Percentiles rank a stretch among this genome's conserved stretches.
phyloP scores from a whole-genome alignment of 2,797 vertebrate genomes.

The Myiotriccus ornatus region DNA sequence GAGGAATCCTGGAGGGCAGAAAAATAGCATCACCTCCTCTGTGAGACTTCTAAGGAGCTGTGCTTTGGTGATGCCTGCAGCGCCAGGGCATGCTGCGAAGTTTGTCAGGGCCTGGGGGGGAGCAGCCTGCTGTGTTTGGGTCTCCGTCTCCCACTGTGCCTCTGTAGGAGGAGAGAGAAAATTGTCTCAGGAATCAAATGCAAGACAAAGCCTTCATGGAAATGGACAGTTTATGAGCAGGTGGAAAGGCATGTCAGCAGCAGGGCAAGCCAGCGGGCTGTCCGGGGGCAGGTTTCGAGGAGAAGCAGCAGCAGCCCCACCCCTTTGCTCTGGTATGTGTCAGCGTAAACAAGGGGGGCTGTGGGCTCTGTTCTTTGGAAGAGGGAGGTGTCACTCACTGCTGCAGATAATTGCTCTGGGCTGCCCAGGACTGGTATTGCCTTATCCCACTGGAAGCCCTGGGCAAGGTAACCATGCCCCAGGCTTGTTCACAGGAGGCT shows the following conservation, averaged over 20 bases:
- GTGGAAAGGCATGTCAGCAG: not conserved
- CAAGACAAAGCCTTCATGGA: not conserved
- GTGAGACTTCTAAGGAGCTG: not conserved
- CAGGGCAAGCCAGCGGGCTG: fast-evolving
- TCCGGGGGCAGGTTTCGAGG: fast-evolving
- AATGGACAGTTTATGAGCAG: not conserved
- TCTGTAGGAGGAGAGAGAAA: not conserved
- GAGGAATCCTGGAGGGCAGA: not conserved
- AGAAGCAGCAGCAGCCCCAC: fast-evolving
- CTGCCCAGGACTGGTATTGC: not conserved
- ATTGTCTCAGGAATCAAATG: not conserved
- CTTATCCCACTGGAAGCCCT: not conserved
- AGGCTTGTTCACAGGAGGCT: not conserved
- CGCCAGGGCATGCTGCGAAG: not conserved
- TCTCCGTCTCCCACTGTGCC: not conserved
- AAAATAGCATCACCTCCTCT: not conserved
- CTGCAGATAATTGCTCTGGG: not conserved
- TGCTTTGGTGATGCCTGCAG: not conserved
- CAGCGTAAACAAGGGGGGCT: fast-evolving
- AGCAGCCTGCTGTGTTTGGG: not conserved
- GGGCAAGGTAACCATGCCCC: not conserved
- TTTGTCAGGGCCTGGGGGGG: not conserved
- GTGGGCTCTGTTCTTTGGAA: not conserved
- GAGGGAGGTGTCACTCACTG: not conserved
- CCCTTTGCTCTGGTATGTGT: not conserved